phyloP scores from a whole-genome alignment of 2,888 invertebrate species.

The Synergus umbraculus region DNA sequence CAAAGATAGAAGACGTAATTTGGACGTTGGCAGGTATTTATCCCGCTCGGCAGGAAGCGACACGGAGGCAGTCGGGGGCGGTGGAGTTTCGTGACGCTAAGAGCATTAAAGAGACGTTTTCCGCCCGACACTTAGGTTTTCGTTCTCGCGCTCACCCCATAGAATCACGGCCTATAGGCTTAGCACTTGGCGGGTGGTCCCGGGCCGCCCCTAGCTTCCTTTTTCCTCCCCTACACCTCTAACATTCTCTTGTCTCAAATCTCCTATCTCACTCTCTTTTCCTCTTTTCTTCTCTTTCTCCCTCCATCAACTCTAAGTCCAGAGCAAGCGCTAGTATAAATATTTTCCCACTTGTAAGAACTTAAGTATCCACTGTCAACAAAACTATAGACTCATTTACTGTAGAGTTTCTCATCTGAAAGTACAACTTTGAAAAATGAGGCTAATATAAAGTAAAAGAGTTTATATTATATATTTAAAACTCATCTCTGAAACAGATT shows the following conservation, averaged over 20 bases:
- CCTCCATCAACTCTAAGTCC: constrained; percentile 35
- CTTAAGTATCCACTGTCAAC: constrained; percentile 52
- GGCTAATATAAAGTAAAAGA: not conserved
- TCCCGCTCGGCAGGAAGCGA: constrained; percentile 68
- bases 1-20: constrained; percentile 60
- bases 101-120: constrained; percentile 76
- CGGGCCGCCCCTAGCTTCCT: constrained; percentile 54
- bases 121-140: constrained; percentile 71
- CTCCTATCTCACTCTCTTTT: constrained; percentile 46
- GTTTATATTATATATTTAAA: too few relatives aligned
- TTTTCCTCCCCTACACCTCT: constrained; percentile 43
- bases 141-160: constrained; percentile 67
- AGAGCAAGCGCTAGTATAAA: constrained; percentile 60
- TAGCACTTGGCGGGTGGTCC: constrained; percentile 73
- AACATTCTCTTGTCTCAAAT: constrained; percentile 50
- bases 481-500: too few relatives aligned
- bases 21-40: constrained; percentile 72
- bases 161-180: constrained; percentile 75
- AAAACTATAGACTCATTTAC: constrained; percentile 2
- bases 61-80: constrained; percentile 56
- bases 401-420: not conserved
- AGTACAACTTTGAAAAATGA: not conserved
- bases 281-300: constrained; percentile 49
- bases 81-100: constrained; percentile 70
- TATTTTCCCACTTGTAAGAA: constrained; percentile 67